Base-by-base conservation (phyloP, 2,797 vertebrate species). In the Orestias chungarensis region DNA sequence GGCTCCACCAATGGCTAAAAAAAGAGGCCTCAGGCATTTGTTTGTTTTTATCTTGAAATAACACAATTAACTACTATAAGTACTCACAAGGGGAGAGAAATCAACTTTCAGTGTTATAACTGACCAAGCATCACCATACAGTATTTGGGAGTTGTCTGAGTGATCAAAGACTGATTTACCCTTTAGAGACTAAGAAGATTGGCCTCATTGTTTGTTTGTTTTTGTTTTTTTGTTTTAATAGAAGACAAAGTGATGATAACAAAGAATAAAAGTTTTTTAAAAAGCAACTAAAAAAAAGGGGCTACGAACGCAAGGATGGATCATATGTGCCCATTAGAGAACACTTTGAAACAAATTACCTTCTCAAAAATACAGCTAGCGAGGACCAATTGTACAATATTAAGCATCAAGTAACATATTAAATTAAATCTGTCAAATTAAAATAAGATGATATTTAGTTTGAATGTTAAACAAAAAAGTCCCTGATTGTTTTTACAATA, bases 31-130 rank as follows among this genome's bases (percentile, higher is more conserved):
- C 61, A 64, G 81, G 81, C 2, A 7, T 18, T 20, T 18, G 12
- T 18, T 20, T 18, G 11, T 38, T n/a, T 38, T 11, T 20, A 77
- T 66, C 66, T 71, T 73, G 78, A 77, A 76, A 75, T 71, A 52
- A 75, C 65, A 70, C 62, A 27, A 6, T 62, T 68, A 71, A 35
- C 38, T 68, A 49, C 50, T 27, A n/a, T 4, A n/a, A 33, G 40
- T 43, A 8, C 68, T 59, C 42, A 46, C 17, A n/a, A 20, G 18
- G 20, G 8, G n/a, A 31, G 27, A 10, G 4, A 31, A 47, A 47
- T 23, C 17, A 14, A 47, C 29, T 57, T 11, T 14, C 15, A 7
- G 66, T 25, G 11, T 20, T 49, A 46, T 20, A 66, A 20, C 9
- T 25, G 44, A 47, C 44, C 64, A 64, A 14, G 47, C 6, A 31